These are phyloP conservation scores for Etheostoma nigrum DNA, from an alignment of 2,797 vertebrate species.

Conservation along the genomic window DNA sequence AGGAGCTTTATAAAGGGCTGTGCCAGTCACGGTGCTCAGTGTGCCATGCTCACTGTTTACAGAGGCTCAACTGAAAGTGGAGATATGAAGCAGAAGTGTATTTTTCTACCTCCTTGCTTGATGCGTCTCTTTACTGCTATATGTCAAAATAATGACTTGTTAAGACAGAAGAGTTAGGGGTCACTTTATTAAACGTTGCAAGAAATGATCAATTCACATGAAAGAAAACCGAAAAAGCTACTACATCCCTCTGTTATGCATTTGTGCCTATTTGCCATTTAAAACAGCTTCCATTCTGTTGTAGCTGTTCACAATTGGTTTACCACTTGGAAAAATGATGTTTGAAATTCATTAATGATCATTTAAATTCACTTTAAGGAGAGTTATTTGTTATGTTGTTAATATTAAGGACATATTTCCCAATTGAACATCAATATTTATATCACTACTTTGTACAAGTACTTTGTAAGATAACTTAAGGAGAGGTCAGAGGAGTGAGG, in stretches of 20 bases:
- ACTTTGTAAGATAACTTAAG: background rate
- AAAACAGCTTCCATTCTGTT: background rate
- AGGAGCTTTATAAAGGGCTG: slow-evolving; percentile 55
- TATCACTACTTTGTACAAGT: no score
- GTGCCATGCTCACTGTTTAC: slow-evolving; percentile 29
- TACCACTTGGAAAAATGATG: background rate
- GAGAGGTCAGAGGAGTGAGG: background rate
- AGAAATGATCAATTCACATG: background rate
- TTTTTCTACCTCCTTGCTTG: slow-evolving; percentile 33
- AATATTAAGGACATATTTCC: no score
- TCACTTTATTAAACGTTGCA: background rate
- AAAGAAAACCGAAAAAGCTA: background rate
- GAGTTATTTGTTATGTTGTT: no score
- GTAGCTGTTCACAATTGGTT: background rate
- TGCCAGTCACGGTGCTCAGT: slow-evolving; percentile 56
- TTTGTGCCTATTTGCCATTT: background rate
- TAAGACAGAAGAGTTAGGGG: background rate
- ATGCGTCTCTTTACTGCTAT: background rate
- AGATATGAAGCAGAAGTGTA: slow-evolving; percentile 1
- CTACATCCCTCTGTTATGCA: background rate
- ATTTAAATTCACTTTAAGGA: background rate
- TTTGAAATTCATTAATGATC: background rate
- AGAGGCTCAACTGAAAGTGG: slow-evolving; percentile 22
- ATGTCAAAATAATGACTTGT: background rate
- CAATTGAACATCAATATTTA: background rate